These are phyloP conservation scores for Branchinecta lindahli DNA, from an alignment of 1,140 invertebrate species.

Conservation along the genomic window DNA sequence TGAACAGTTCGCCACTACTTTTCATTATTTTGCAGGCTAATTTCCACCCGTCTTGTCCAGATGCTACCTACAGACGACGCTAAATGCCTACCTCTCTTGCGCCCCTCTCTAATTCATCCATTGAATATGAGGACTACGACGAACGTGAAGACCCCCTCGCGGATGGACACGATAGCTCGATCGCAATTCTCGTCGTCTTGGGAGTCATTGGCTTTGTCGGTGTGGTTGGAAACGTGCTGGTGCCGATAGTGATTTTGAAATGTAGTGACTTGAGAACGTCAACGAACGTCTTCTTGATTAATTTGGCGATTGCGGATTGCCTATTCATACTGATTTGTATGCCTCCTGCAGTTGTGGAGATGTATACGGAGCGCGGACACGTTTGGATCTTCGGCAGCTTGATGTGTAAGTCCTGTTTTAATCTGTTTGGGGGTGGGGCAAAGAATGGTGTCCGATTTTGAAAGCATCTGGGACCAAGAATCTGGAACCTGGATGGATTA, in stretches of 20 bases:
- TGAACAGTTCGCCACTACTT: too few relatives aligned
- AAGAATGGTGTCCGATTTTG: too few relatives aligned
- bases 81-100: too few relatives aligned
- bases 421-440: too few relatives aligned
- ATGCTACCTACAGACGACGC: too few relatives aligned
- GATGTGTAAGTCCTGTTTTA: conserved; percentile 61
- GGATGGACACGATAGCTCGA: not conserved
- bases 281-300: conserved; percentile 45
- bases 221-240: conserved; percentile 18
- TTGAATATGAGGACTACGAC: too few relatives aligned
- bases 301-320: conserved; percentile 42
- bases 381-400: conserved; percentile 74
- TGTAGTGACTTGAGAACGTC: conserved; percentile 33
- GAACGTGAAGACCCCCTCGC: too few relatives aligned
- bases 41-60: too few relatives aligned
- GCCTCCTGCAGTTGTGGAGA: conserved; percentile 29
- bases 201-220: conserved; percentile 16
- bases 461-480: not conserved
- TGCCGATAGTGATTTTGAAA: conserved; percentile 20
- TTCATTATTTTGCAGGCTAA: too few relatives aligned
- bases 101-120: too few relatives aligned
- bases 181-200: not conserved
- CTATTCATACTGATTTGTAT: conserved; percentile 41
- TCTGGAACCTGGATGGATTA: too few relatives aligned
- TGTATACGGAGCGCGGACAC: conserved; percentile 47